Percentiles rank a stretch among this genome's conserved stretches.
These are phyloP conservation scores for Theocolax elegans DNA, from an alignment of 1,140 invertebrate genomes.

Conservation along the genomic window DNA sequence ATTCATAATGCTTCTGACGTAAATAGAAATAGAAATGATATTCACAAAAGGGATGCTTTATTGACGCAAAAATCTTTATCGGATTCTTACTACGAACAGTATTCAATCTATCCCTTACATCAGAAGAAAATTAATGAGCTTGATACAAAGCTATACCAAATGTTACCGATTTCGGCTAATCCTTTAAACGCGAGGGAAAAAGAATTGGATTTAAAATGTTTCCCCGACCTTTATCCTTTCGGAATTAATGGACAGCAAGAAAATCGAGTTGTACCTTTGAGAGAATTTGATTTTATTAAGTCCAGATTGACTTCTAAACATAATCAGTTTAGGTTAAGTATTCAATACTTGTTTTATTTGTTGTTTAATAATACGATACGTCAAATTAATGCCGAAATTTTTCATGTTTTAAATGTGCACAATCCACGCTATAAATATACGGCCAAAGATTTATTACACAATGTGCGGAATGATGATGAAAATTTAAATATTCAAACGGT, in stretches of 20 bases:
- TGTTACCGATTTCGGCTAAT: conserved; percentile 50
- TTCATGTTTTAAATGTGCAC: conserved; percentile 51
- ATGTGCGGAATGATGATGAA: background rate
- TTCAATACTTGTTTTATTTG: conserved; percentile 53
- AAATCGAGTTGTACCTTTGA: conserved; percentile 35
- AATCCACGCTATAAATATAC: conserved; percentile 47
- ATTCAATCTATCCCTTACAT: too few species aligned
- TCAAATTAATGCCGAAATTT: conserved; percentile 50
- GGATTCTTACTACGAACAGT: too few species aligned
- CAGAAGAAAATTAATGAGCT: too few species aligned
- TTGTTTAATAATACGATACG: conserved; percentile 50
- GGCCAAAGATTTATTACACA: conserved; percentile 38
- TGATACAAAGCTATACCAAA: conserved; percentile 52
- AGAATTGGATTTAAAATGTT: conserved; percentile 51
- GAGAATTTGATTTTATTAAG: conserved; percentile 51
- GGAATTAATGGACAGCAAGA: conserved; percentile 49
- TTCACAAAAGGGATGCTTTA: too few species aligned
- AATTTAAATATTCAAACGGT: background rate
- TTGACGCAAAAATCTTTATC: too few species aligned
- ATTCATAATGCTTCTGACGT: too few species aligned
- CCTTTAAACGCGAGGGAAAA: conserved; percentile 43
- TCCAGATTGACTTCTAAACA: conserved; percentile 47
- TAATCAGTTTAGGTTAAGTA: conserved; percentile 49
- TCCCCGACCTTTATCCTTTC: conserved; percentile 54
- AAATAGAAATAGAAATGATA: too few species aligned